Evolutionary conservation across 2,113 vertebrate genomes (phyloP).

Genomic region (Fulica atra): DNA sequence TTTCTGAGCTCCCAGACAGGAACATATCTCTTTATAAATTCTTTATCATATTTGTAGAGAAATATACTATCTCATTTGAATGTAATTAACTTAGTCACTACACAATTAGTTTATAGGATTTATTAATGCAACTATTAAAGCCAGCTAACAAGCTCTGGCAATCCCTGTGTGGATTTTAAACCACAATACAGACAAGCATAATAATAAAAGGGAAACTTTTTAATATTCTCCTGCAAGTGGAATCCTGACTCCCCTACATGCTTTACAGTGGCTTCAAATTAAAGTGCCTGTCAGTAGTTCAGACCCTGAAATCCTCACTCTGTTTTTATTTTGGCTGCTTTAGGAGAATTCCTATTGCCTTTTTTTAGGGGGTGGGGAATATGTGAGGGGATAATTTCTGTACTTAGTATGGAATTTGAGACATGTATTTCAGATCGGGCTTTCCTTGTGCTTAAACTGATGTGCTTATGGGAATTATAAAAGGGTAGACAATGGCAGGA

Average conservation of each 20-base stretch:
- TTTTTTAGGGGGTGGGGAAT: no score
- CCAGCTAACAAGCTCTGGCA: slow-evolving; percentile 63
- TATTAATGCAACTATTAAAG: slow-evolving; percentile 71
- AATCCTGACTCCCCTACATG: background rate
- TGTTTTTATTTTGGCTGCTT: background rate
- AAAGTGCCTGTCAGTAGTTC: slow-evolving; percentile 20
- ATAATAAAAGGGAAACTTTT: slow-evolving; percentile 5
- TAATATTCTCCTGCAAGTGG: background rate
- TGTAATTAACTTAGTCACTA: slow-evolving; percentile 53
- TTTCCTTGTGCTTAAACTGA: background rate
- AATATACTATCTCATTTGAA: slow-evolving; percentile 31
- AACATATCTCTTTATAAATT: background rate
- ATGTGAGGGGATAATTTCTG: background rate
- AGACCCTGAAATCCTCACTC: background rate
- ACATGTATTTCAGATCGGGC: background rate
- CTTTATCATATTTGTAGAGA: slow-evolving; percentile 37
- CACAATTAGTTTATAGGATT: slow-evolving; percentile 64
- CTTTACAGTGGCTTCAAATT: background rate
- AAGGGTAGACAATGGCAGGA: no score
- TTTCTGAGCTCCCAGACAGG: background rate
- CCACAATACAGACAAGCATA: background rate
- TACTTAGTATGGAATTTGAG: background rate
- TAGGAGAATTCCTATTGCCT: background rate
- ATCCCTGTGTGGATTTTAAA: slow-evolving; percentile 56
- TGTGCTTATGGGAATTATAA: background rate